phyloP scores from a whole-genome alignment of 2,113 vertebrate genomes.

The Oreochromis spilurus region DNA sequence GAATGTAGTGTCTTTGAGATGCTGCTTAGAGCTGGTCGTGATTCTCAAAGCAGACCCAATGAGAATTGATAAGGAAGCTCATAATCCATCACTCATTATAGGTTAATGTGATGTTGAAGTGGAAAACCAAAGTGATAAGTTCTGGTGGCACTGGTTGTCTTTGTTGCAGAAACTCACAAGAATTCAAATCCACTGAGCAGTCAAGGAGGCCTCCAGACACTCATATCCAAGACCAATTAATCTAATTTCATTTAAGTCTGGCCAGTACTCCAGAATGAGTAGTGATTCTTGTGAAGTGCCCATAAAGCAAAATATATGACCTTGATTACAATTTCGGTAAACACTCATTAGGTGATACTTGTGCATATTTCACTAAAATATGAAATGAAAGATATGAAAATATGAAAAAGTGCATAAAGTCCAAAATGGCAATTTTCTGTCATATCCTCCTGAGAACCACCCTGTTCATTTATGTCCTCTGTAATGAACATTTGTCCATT shows the following conservation, averaged over 20 bases:
- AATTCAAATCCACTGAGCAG: background rate
- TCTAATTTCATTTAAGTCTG: background rate
- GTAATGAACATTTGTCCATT: background rate
- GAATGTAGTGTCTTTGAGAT: background rate
- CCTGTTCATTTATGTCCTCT: background rate
- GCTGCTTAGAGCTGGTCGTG: background rate
- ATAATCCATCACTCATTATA: background rate
- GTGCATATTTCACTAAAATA: background rate
- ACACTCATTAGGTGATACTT: background rate
- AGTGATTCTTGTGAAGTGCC: background rate
- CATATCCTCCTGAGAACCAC: no score
- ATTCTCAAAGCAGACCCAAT: background rate
- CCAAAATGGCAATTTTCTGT: no score
- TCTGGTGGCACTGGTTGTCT: background rate
- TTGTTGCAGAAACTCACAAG: background rate
- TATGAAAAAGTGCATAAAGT: no score
- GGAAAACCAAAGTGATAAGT: background rate
- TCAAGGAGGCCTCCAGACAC: background rate
- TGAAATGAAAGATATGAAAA: no score
- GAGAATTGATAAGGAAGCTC: background rate
- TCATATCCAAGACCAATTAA: background rate
- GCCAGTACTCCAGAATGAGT: background rate
- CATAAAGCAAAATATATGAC: background rate
- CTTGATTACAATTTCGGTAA: background rate
- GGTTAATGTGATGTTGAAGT: background rate